Conservation (phyloP, 37 sponge, comb jelly and placozoan genomes). For the Theonella swinhoei region DNA sequence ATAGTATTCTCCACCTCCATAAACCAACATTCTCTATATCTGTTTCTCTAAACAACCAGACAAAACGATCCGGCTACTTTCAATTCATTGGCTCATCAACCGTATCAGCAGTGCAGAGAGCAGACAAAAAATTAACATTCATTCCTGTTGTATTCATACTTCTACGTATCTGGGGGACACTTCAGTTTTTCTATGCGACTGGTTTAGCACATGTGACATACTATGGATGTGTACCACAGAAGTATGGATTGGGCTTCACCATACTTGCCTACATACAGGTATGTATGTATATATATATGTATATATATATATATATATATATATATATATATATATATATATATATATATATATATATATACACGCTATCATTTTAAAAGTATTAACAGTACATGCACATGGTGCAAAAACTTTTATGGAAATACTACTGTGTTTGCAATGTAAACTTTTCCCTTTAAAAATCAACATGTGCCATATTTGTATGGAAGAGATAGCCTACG, state of each 20-base stretch:
- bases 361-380: no score
- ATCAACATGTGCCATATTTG: no score
- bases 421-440: no score
- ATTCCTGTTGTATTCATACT: constrained; percentile 63
- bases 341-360: no score
- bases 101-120: constrained; percentile 16
- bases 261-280: constrained; percentile 26
- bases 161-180: constrained; percentile 67
- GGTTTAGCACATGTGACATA: background rate
- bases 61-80: background rate
- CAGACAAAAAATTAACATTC: constrained; percentile 42
- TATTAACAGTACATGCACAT: no score
- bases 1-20: no score
- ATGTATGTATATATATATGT: constrained; percentile 4
- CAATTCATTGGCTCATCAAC: background rate
- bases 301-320: background rate
- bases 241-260: background rate
- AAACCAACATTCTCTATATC: no score
- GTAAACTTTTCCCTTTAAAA: no score
- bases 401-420: no score
- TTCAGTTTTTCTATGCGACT: constrained; percentile 43
- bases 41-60: no score
- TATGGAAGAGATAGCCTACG: no score
- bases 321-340: no score
- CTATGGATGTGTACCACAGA: background rate